Conservation (phyloP, 2,888 invertebrate genomes). For the Selenia dentaria region DNA sequence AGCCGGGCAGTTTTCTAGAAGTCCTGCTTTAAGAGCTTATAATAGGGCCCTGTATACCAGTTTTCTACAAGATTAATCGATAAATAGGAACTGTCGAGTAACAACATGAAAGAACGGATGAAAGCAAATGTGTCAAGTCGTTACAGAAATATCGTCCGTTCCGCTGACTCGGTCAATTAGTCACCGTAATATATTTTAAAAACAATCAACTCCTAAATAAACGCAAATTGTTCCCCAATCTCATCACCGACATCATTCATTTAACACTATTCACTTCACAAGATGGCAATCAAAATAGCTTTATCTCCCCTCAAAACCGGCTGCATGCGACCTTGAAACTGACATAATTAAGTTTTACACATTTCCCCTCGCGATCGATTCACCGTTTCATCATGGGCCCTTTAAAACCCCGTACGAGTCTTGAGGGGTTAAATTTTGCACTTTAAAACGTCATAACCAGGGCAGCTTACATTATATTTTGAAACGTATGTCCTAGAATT, state of each 20-base stretch:
- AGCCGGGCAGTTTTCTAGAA: too few relatives aligned
- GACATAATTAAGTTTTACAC: constrained; percentile 65
- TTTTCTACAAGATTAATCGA: too few relatives aligned
- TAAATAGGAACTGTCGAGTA: too few relatives aligned
- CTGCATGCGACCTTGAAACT: constrained; percentile 68
- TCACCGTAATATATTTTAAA: too few relatives aligned
- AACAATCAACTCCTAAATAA: background rate
- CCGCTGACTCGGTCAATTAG: too few relatives aligned
- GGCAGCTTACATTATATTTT: constrained; percentile 25
- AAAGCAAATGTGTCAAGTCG: too few relatives aligned
- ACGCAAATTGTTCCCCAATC: constrained; percentile 8
- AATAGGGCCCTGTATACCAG: too few relatives aligned
- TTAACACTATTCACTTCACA: constrained; percentile 12
- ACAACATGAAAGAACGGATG: too few relatives aligned
- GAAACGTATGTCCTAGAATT: constrained; percentile 20
- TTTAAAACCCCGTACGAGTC: constrained; percentile 47
- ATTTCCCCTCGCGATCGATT: constrained; percentile 65
- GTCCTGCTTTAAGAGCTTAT: too few relatives aligned
- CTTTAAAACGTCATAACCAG: constrained; percentile 22
- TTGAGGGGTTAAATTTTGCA: constrained; percentile 47
- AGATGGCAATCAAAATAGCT: constrained; percentile 24
- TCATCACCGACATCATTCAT: constrained; percentile 1
- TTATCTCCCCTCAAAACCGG: constrained; percentile 22
- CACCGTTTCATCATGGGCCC: constrained; percentile 63
- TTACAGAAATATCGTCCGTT: too few relatives aligned